These are phyloP conservation scores for Pholis gunnellus DNA, from an alignment of 2,113 vertebrate species.

Conservation along the genomic window DNA sequence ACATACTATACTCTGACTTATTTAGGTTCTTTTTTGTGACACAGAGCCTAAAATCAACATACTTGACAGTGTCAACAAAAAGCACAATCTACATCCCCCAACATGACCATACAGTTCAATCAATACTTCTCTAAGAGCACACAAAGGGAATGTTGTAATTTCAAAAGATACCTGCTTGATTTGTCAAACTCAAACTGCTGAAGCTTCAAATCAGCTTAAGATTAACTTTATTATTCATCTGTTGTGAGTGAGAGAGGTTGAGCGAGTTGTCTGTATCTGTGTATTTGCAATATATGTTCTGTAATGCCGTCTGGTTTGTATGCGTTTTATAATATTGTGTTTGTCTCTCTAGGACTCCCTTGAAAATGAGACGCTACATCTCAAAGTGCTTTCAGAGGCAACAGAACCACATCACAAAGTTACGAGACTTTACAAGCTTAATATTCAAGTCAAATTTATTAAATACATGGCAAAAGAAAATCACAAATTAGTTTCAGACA, in stretches of 20 bases:
- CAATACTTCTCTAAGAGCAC: not conserved
- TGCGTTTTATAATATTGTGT: too few relatives aligned
- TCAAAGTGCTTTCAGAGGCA: too few relatives aligned
- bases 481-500: not conserved
- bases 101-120: not conserved
- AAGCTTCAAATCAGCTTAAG: not conserved
- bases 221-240: not conserved
- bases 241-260: too few relatives aligned
- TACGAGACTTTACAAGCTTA: too few relatives aligned
- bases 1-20: not conserved
- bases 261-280: too few relatives aligned
- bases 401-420: not conserved
- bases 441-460: slow-evolving; percentile 6
- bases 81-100: not conserved
- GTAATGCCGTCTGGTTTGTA: too few relatives aligned
- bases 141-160: not conserved
- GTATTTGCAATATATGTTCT: too few relatives aligned
- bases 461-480: not conserved
- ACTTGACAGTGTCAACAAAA: not conserved
- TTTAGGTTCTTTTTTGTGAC: not conserved
- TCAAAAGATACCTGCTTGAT: not conserved
- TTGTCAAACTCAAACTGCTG: not conserved
- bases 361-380: too few relatives aligned
- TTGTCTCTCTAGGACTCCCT: too few relatives aligned
- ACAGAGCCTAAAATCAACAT: too few relatives aligned